Evolutionary conservation across 92 coral and sea anemone species (phyloP).

Genomic region (Blastomussa wellsi): DNA sequence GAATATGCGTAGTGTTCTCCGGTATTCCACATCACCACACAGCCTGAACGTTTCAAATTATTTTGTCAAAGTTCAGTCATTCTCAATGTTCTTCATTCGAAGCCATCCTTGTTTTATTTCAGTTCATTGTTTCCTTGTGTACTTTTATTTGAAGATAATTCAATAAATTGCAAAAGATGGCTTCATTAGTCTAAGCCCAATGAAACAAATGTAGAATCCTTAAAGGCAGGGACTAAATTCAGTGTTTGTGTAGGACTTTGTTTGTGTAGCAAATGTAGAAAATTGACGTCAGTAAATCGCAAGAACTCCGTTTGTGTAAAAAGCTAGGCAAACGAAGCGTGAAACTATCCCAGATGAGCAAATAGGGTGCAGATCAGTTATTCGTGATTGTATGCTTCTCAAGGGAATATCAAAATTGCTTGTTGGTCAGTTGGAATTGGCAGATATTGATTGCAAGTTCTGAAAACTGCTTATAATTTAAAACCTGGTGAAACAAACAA

Average conservation of each 20-base stretch:
- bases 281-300: neutral
- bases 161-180: too few species aligned
- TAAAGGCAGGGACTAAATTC: neutral
- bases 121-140: too few species aligned
- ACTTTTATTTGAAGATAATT: too few species aligned
- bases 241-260: too few species aligned
- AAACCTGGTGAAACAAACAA: neutral
- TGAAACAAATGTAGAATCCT: too few species aligned
- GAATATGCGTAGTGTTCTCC: too few species aligned
- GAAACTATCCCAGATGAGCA: slow-evolving; percentile 15
- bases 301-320: neutral
- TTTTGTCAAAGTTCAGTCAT: too few species aligned
- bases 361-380: neutral
- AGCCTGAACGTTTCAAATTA: too few species aligned
- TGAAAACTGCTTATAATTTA: neutral
- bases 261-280: neutral
- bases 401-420: neutral
- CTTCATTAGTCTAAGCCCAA: too few species aligned
- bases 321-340: slow-evolving; percentile 1
- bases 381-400: neutral
- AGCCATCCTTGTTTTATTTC: too few species aligned
- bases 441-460: neutral
- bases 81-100: too few species aligned
- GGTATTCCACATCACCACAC: too few species aligned
- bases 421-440: neutral